phyloP scores from a whole-genome alignment of 1,140 invertebrate genomes.

The Nylanderia fulva region DNA sequence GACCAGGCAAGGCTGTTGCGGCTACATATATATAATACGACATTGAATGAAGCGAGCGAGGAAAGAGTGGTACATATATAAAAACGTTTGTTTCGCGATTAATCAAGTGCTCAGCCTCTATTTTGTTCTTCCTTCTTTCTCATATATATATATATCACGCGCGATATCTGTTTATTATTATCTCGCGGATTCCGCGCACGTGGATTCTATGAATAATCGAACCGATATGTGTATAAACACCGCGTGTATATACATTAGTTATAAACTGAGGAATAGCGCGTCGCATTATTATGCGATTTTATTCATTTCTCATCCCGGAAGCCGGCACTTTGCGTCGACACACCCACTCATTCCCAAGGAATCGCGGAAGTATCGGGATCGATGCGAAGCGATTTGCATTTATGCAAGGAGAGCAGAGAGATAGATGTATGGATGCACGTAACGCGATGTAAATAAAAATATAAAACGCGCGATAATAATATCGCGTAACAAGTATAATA shows the following conservation, averaged over 20 bases:
- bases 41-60: conserved; percentile 38
- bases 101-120: conserved; percentile 44
- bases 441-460: background rate
- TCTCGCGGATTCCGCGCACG: conserved; percentile 19
- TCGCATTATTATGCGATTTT: conserved; percentile 18
- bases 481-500: background rate
- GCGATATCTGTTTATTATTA: conserved; percentile 25
- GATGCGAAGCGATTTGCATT: background rate
- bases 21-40: too few species aligned
- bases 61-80: conserved; percentile 15
- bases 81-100: conserved; percentile 37
- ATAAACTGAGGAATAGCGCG: background rate
- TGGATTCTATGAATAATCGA: conserved; percentile 54
- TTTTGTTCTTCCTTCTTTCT: background rate
- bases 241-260: background rate
- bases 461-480: conserved; percentile 8
- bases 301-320: conserved; percentile 55
- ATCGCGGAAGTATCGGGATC: conserved; percentile 19
- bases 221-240: background rate
- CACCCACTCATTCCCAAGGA: conserved; percentile 39
- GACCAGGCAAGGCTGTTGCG: conserved; percentile 32
- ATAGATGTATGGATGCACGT: too few species aligned
- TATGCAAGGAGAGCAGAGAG: background rate
- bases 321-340: conserved; percentile 42
- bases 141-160: too few species aligned